Evolutionary conservation across 2,113 vertebrate genomes (phyloP), one percentile per base, ranked within the genome.

Genomic region (Scytalopus superciliaris): DNA sequence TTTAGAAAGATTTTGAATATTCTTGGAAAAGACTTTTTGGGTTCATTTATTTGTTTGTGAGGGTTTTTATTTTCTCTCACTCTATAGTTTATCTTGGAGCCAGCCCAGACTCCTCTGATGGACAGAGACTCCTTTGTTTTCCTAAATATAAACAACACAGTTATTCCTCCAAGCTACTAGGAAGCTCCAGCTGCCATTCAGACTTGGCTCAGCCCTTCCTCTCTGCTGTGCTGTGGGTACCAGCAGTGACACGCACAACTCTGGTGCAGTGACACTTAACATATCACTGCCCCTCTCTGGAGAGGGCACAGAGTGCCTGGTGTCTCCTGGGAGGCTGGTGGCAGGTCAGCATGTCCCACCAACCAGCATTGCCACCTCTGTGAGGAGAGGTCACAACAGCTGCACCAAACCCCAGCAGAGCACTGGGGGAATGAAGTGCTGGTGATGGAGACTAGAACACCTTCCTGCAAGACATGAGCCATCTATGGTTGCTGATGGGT

Each of bases 401-500:
- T 8, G 8, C 53, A 69, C 42, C 45, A 56, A 66, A 70, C 12
- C 50, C 35, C 72, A 66, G 47, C n/a, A 83, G 63, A 31, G 30
- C 23, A 10, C 52, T 31, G 59, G 6, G 15, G 33, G 39, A 68
- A 37, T 13, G 11, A 33, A 27, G 8, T 31, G 45, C 40, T 79
- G 17, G 8, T 62, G 56, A 22, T 77, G 35, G 62, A 66, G 28
- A 42, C 35, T 9, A 8, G 10, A 24, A 7, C 44, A 44, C 30
- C 21, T 80, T 87, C 37, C 37, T 42, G 15, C 14, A 6, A 19
- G 37, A 27, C 33, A 19, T 22, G 37, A 63, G 39, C 16, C 18
- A 24, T 8, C 1, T 1, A 3, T 1, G 3, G 44, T 13, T 35
- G 69, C 40, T 35, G 31, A 59, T 49, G 56, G 11, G 6, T 79